Base-by-base conservation (phyloP, 2,888 invertebrate genomes). In the Venustoraphidia nigricollis region DNA sequence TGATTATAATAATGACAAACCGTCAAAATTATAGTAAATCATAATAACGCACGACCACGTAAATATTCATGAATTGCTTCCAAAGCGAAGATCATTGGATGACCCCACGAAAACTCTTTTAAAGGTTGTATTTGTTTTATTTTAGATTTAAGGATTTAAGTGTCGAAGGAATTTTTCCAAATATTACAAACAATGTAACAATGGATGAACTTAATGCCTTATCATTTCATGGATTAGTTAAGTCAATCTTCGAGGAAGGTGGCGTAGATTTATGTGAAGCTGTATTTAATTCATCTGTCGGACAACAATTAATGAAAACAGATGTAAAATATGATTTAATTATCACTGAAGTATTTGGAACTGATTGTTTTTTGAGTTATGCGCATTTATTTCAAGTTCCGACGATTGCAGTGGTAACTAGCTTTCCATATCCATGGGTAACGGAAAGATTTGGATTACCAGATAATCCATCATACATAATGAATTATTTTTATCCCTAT, bases 291-390 rank as follows among this genome's bases (percentile, higher is more conserved):
- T 11, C 10, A 13, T 51, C 50, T 2, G 36, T 45, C 6, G 44
- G 52, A 9, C 43, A 49, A 17, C 40, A 43, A 10, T 41, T 56
- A 38, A 54, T 42, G 45, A 47, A 51, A 9, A 43, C 48, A 2
- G 36, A 27, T 2, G 36, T 46, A 17, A 53, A 52, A 36, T 53
- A 53, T 34, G 62, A 62, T 45, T 55, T 79, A 6, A 62, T 77
- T 1, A 60, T 80, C 6, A 66, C 70, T 8, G 79, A 79, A 60
- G 68, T 72, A 50, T 81, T 80, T 54, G 74, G 72, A 50, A 70
- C 71, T 14, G 78, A 80, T 52, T 80, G 80, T 54, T 62, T 73
- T 43, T 61, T 79, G 53, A 79, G 75, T 0, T 62, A 81, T 11
- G 76, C 75, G 2, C 63, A 78, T 57, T 59, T 71, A 47, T 60